A percentile compares a stretch with the other conserved stretches of the same genome.
Conservation (phyloP, 2,797 vertebrate genomes). For the Rhinogobio ventralis region DNA sequence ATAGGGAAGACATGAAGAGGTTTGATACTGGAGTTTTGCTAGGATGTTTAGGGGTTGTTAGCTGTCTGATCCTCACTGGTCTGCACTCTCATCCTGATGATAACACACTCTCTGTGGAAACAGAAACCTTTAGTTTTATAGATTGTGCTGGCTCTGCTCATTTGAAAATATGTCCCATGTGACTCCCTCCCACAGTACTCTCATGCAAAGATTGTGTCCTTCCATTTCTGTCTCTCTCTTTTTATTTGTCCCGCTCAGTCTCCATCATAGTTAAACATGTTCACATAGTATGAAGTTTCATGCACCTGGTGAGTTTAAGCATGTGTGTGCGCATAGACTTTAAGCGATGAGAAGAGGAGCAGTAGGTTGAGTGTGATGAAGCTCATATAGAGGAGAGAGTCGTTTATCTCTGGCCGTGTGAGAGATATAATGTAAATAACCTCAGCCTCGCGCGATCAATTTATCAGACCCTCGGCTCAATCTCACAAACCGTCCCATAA, state of each 20-base stretch:
- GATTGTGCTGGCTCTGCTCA: conserved; percentile 38
- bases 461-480: conserved; percentile 59
- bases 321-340: conserved; percentile 24
- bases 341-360: conserved; percentile 59
- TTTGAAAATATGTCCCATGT: conserved; percentile 50
- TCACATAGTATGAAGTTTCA: conserved; percentile 46
- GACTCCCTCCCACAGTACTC: conserved; percentile 51
- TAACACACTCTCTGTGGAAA: conserved; percentile 45
- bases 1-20: not conserved
- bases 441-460: conserved; percentile 54
- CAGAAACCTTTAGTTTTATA: conserved; percentile 46
- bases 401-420: conserved; percentile 59
- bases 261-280: conserved; percentile 20
- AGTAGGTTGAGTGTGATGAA: conserved; percentile 54
- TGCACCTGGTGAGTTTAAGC: conserved; percentile 55
- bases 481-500: conserved; percentile 60
- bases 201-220: conserved; percentile 48
- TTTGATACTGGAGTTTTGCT: conserved; percentile 20
- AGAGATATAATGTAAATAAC: conserved; percentile 63
- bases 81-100: conserved; percentile 34
- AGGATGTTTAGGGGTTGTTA: conserved; percentile 50
- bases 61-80: conserved; percentile 33
- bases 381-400: conserved; percentile 45
- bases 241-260: not conserved
- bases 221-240: conserved; percentile 46